A percentile compares a stretch with the other conserved stretches of the same genome.
Conservation (phyloP, 2,888 invertebrate species). For the Philereme transversata region DNA sequence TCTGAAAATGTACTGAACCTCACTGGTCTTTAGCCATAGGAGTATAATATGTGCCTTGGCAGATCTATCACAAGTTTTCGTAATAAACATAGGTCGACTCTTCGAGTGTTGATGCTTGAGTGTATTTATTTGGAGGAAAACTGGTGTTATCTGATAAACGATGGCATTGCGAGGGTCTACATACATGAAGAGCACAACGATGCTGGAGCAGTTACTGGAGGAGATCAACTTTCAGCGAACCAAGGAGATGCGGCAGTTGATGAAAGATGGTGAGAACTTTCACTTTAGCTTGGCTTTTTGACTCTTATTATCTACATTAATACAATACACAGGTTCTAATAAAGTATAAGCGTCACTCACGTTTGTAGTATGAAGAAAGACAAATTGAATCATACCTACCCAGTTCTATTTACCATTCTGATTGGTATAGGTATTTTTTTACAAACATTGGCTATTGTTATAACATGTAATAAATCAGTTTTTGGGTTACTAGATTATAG, state of each 20-base stretch:
- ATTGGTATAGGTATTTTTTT: no score
- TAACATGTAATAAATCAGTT: no score
- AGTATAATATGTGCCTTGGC: slow-evolving; percentile 37
- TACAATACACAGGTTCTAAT: background rate
- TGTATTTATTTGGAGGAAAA: slow-evolving; percentile 24
- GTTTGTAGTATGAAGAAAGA: background rate
- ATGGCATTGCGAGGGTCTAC: slow-evolving; percentile 71
- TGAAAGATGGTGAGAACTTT: slow-evolving; percentile 89
- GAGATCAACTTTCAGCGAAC: slow-evolving; percentile 96
- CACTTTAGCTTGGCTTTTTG: slow-evolving; percentile 27
- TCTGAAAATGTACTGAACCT: slow-evolving; percentile 17
- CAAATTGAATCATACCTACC: no score
- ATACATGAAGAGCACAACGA: slow-evolving; percentile 83
- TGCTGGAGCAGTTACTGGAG: slow-evolving; percentile 93
- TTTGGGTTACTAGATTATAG: no score
- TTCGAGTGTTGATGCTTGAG: slow-evolving; percentile 44
- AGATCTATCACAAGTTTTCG: slow-evolving; percentile 23
- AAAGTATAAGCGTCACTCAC: background rate
- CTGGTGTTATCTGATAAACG: slow-evolving; percentile 40
- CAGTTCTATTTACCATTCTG: no score
- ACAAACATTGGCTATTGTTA: no score
- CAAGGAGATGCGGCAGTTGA: slow-evolving; percentile 94
- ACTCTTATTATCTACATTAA: background rate
- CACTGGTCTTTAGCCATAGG: slow-evolving; percentile 18
- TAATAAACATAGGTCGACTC: slow-evolving; percentile 26